Evolutionary conservation across 2,888 invertebrate species (phyloP), one percentile per base, ranked within the genome.

Genomic region (Keiferia lycopersicella): DNA sequence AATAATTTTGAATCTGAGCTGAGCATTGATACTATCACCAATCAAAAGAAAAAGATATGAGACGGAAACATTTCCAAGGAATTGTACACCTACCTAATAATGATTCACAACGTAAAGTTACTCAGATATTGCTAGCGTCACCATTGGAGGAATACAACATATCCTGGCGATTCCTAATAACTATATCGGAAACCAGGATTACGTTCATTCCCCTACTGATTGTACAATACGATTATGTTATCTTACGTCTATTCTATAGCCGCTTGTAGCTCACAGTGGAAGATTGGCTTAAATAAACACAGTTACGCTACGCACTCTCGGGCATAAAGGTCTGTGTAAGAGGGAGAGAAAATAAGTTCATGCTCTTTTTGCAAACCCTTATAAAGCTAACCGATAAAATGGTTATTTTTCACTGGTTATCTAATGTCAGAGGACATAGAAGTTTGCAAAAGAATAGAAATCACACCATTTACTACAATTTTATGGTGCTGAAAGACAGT

Each of bases 211-310:
- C 10, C 34, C 34, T 34, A 8, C 34, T 8, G 34, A 34, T 34
- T 34, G 6, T 69, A 69, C 65, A 66, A 73, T 68, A 73, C 67
- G 67, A 71, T 68, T 64, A 39, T 50, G 51, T 65, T 65, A 68
- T 30, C 60, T 69, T 64, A 65, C n/a, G 57, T 63, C 53, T 61
- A 64, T 65, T 63, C 53, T 61, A 64, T 65, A 66, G 61, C 30
- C 30, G 63, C 68, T 66, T 61, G 72, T 75, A 81, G 78, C 77
- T 81, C 77, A 67, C 75, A 78, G 76, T 75, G 73, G 78, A 80
- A 73, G 69, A 57, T 50, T 61, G 48, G 30, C 34, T 50, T 61
- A 60, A 26, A 45, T 41, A 60, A 56, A 63, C 48, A 50, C 60
- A 57, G 57, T 62, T 60, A 63, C 56, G 50, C 60, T 60, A 63